Percentiles rank a stretch among this genome's conserved stretches.
phyloP scores from a whole-genome alignment of 30 jellyfish, hydroid and myxozoan species.

The Aurelia aurita complex sp. Pacific region DNA sequence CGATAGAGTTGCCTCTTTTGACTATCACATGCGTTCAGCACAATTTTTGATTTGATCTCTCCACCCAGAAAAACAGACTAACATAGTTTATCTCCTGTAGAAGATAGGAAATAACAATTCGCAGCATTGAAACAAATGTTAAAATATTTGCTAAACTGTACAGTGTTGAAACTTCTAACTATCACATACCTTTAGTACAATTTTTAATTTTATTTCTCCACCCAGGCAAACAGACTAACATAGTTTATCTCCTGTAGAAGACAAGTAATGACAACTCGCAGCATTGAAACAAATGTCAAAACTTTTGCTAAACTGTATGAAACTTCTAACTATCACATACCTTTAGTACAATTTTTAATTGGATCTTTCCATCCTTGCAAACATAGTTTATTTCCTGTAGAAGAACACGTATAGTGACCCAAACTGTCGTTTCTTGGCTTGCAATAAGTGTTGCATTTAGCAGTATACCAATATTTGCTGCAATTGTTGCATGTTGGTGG shows the following conservation, averaged over 20 bases:
- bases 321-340: background rate
- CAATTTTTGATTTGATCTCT: slow-evolving; percentile 30
- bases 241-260: no score
- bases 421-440: slow-evolving; percentile 36
- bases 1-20: no score
- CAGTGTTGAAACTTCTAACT: no score
- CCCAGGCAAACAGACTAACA: slow-evolving; percentile 45
- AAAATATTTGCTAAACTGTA: no score
- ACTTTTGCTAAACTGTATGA: no score
- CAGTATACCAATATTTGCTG: slow-evolving; percentile 51
- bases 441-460: slow-evolving; percentile 30
- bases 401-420: slow-evolving; percentile 62
- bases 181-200: slow-evolving; percentile 11
- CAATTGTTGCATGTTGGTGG: slow-evolving; percentile 77
- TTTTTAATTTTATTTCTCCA: slow-evolving; percentile 6
- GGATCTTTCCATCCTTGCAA: slow-evolving; percentile 71
- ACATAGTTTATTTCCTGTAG: slow-evolving; percentile 47
- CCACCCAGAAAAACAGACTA: no score
- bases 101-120: no score
- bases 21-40: slow-evolving; percentile 39
- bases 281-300: no score
- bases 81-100: no score
- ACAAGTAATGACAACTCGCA: no score
- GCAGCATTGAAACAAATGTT: no score
- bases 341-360: slow-evolving; percentile 52